Conservation (phyloP, 2,888 invertebrate genomes). For the Hipparchia semele region DNA sequence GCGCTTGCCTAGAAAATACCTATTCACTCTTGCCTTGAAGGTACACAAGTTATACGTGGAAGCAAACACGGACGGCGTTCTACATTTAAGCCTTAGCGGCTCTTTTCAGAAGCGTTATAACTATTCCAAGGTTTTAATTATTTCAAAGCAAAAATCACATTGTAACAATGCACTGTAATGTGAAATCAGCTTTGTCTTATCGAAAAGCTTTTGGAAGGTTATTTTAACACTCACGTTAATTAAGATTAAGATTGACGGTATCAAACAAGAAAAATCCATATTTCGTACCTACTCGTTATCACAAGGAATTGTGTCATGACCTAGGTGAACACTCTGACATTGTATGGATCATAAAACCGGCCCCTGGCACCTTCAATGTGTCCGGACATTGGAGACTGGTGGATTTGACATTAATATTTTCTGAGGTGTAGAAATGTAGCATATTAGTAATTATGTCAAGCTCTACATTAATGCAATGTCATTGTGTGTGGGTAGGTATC, state of each 20-base stretch:
- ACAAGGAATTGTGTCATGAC: constrained; percentile 21
- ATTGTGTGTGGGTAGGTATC: background rate
- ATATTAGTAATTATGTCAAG: background rate
- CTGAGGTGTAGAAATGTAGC: background rate
- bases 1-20: too few species aligned
- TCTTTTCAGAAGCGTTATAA: too few species aligned
- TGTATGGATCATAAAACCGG: constrained; percentile 19
- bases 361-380: constrained; percentile 4
- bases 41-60: too few species aligned
- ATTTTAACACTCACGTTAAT: too few species aligned
- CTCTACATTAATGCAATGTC: constrained; percentile 8
- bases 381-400: background rate
- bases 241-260: background rate
- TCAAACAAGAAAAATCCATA: background rate
- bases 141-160: too few species aligned
- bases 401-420: constrained; percentile 1
- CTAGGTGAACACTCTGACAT: constrained; percentile 29
- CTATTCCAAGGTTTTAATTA: too few species aligned
- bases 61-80: too few species aligned
- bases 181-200: too few species aligned
- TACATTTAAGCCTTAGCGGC: too few species aligned
- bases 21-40: background rate
- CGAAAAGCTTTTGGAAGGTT: too few species aligned
- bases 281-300: background rate
- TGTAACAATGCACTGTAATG: too few species aligned